These are phyloP conservation scores for Drosophila siamana DNA, from an alignment of 2,888 invertebrate genomes.

Conservation along the genomic window DNA sequence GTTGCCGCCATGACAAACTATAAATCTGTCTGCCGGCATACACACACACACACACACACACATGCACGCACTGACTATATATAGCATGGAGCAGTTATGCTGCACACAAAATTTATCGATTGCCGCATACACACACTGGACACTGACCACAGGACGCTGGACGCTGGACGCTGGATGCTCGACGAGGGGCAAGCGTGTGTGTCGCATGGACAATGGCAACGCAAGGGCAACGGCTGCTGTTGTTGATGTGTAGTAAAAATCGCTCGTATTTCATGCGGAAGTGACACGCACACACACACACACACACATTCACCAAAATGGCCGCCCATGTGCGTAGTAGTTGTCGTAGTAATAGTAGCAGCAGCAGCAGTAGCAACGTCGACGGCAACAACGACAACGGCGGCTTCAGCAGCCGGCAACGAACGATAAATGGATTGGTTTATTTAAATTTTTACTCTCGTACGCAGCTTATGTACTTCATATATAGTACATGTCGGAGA, in stretches of 20 bases:
- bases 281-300: slow-evolving; percentile 47
- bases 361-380: no score
- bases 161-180: neutral
- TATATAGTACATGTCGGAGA: slow-evolving; percentile 25
- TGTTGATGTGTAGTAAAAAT: slow-evolving; percentile 79
- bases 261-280: slow-evolving; percentile 81
- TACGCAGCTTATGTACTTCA: slow-evolving; percentile 40
- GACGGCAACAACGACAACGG: no score
- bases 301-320: slow-evolving; percentile 48
- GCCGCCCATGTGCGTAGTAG: slow-evolving; percentile 63
- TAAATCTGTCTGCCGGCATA: slow-evolving; percentile 80
- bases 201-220: slow-evolving; percentile 5
- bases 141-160: slow-evolving; percentile 10
- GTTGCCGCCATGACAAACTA: slow-evolving; percentile 73
- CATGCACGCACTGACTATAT: slow-evolving; percentile 1
- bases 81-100: slow-evolving; percentile 35
- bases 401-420: slow-evolving; percentile 71
- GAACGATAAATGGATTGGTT: slow-evolving; percentile 75
- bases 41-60: slow-evolving; percentile 20
- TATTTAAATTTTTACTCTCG: slow-evolving; percentile 71
- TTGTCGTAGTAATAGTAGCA: slow-evolving; percentile 38
- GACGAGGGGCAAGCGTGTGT: slow-evolving; percentile 8
- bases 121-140: slow-evolving; percentile 65
- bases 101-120: slow-evolving; percentile 79
- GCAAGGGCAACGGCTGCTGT: slow-evolving; percentile 53